A percentile compares a stretch with the other conserved stretches of the same genome.
phyloP scores from a whole-genome alignment of 2,797 vertebrate species.

The Nannoperca obscura region DNA sequence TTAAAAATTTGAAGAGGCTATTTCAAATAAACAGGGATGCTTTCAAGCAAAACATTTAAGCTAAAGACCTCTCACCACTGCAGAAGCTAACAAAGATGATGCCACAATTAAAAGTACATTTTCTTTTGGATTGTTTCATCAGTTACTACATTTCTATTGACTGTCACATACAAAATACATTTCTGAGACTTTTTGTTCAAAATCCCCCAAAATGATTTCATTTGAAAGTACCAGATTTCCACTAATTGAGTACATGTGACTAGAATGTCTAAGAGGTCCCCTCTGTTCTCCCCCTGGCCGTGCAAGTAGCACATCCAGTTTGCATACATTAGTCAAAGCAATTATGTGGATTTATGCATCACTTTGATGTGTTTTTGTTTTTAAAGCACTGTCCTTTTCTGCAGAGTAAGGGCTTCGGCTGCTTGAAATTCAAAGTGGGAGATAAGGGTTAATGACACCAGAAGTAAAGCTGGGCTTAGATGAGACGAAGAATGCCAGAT shows the following conservation, averaged over 20 bases:
- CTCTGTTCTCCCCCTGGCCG: conserved; percentile 45
- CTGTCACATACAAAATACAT: background rate
- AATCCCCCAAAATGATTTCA: background rate
- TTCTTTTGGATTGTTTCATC: background rate
- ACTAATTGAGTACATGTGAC: conserved; percentile 31
- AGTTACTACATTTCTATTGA: background rate
- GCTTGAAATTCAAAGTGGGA: conserved; percentile 33
- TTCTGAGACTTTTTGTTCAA: background rate
- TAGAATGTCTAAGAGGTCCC: conserved; percentile 32
- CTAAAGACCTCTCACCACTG: background rate
- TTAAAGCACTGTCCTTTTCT: conserved; percentile 52
- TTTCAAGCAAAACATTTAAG: background rate
- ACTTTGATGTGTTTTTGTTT: conserved; percentile 77
- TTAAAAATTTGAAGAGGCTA: too few relatives aligned
- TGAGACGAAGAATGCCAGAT: background rate
- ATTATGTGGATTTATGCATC: conserved; percentile 68
- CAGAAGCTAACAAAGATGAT: background rate
- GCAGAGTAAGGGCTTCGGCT: conserved; percentile 8
- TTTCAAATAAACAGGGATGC: background rate
- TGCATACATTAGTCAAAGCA: conserved; percentile 70
- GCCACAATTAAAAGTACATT: background rate
- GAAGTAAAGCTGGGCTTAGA: conserved; percentile 17
- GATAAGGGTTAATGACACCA: conserved; percentile 30
- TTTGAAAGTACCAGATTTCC: conserved; percentile 27
- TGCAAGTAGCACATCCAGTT: conserved; percentile 54